A percentile compares a stretch with the other conserved stretches of the same genome.
phyloP scores from a whole-genome alignment of 2,888 invertebrate genomes.

The Malthinus flaveolus region DNA sequence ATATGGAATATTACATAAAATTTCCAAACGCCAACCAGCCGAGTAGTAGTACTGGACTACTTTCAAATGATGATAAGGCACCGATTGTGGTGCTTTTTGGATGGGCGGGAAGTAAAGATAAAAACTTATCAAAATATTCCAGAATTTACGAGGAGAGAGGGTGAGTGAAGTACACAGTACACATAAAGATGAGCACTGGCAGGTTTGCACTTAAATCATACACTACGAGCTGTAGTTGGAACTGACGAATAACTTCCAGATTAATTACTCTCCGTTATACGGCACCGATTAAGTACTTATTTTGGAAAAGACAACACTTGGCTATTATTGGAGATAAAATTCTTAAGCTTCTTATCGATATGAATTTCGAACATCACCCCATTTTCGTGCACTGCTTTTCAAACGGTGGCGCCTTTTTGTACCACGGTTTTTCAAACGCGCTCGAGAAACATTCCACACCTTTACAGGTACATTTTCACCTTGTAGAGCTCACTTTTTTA shows the following conservation, averaged over 20 bases:
- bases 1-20: slow-evolving; percentile 65
- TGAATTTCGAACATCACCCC: slow-evolving; percentile 70
- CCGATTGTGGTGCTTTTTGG: slow-evolving; percentile 75
- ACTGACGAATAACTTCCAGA: slow-evolving; percentile 49
- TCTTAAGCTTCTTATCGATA: slow-evolving; percentile 66
- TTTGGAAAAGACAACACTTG: slow-evolving; percentile 66
- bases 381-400: slow-evolving; percentile 76
- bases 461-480: slow-evolving; percentile 52
- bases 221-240: background rate
- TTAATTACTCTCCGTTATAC: slow-evolving; percentile 74
- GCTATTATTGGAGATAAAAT: slow-evolving; percentile 65
- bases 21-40: slow-evolving; percentile 60
- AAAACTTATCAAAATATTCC: slow-evolving; percentile 76
- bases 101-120: slow-evolving; percentile 81
- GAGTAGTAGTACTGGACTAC: slow-evolving; percentile 55
- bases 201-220: background rate
- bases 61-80: slow-evolving; percentile 62
- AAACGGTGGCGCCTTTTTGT: slow-evolving; percentile 75
- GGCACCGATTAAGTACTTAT: slow-evolving; percentile 68
- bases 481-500: background rate
- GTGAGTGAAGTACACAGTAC: slow-evolving; percentile 55
- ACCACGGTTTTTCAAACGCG: slow-evolving; percentile 68
- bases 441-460: slow-evolving; percentile 59
- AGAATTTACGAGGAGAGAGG: slow-evolving; percentile 76
- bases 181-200: too few species aligned